phyloP scores from a whole-genome alignment of 2,113 vertebrate genomes.

The Vulpes ferrilata region DNA sequence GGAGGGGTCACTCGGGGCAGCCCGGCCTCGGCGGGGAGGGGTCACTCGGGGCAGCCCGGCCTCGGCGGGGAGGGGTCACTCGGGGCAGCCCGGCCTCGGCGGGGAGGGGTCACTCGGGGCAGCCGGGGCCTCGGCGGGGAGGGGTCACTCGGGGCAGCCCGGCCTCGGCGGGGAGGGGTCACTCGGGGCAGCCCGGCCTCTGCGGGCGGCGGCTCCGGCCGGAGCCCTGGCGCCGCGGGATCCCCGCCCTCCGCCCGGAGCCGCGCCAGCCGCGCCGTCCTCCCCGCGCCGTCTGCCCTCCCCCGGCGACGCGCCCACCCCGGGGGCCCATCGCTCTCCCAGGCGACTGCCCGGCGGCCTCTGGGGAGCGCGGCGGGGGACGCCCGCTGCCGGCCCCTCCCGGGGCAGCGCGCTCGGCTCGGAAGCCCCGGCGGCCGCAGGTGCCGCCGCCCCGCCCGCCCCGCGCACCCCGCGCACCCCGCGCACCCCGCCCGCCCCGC shows the following conservation, averaged over 20 bases:
- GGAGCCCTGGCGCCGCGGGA: neutral
- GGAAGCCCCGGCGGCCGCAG: neutral
- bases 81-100: too few relatives aligned
- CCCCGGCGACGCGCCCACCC: neutral
- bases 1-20: too few relatives aligned
- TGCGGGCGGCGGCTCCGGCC: neutral
- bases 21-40: too few relatives aligned
- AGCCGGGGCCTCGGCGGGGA: too few relatives aligned
- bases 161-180: too few relatives aligned
- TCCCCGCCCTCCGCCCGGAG: neutral
- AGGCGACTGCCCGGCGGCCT: neutral
- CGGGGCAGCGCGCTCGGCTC: neutral
- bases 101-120: too few relatives aligned
- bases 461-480: neutral
- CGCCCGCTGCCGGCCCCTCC: neutral
- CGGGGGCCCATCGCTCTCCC: neutral
- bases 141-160: too few relatives aligned
- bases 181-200: too few relatives aligned
- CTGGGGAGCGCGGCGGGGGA: neutral
- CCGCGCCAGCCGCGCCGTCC: neutral
- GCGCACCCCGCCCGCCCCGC: neutral
- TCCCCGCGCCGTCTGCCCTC: neutral
- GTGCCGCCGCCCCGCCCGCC: constrained; percentile 13
- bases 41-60: too few relatives aligned
- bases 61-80: too few relatives aligned